A percentile compares a stretch with the other conserved stretches of the same genome.
Conservation (phyloP, 2,888 invertebrate species). For the Sylvicola cinctus region DNA sequence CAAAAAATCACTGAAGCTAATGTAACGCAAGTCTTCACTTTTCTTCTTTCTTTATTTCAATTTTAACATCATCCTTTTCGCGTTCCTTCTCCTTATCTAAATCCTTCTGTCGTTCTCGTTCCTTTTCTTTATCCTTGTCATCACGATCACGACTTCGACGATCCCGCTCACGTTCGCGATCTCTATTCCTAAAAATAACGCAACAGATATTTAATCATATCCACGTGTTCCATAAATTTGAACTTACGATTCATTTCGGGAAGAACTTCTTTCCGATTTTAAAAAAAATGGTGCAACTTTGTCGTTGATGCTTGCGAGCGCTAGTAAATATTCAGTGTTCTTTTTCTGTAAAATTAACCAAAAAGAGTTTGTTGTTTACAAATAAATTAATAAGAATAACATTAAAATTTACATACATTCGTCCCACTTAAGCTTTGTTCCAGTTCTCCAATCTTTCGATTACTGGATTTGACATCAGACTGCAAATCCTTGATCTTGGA, state of each 20-base stretch:
- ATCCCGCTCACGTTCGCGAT: no score
- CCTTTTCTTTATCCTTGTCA: no score
- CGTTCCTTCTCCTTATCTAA: no score
- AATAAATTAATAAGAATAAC: slow-evolving; percentile 1
- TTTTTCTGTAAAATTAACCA: slow-evolving; percentile 13
- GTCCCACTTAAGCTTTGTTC: slow-evolving; percentile 34
- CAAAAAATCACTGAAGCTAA: no score
- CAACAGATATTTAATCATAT: no score
- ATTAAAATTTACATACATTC: slow-evolving; percentile 25
- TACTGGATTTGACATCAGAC: slow-evolving; percentile 36
- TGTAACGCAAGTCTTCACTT: no score
- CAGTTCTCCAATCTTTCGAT: slow-evolving; percentile 32
- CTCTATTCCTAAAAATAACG: no score
- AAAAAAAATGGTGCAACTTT: slow-evolving; percentile 15
- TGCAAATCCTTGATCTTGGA: slow-evolving; percentile 35
- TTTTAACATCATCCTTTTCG: no score
- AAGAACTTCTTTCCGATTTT: slow-evolving; percentile 12
- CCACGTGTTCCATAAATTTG: no score
- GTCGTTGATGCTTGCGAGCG: slow-evolving; percentile 15
- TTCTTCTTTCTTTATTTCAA: no score
- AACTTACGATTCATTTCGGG: slow-evolving; percentile 1
- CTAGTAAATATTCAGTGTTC: slow-evolving; percentile 14
- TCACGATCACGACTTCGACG: no score
- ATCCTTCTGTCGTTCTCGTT: no score
- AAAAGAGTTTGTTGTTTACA: slow-evolving; percentile 3